A percentile compares a stretch with the other conserved stretches of the same genome.
phyloP scores from a whole-genome alignment of 2,888 invertebrate genomes.

The Catocala fraxini region DNA sequence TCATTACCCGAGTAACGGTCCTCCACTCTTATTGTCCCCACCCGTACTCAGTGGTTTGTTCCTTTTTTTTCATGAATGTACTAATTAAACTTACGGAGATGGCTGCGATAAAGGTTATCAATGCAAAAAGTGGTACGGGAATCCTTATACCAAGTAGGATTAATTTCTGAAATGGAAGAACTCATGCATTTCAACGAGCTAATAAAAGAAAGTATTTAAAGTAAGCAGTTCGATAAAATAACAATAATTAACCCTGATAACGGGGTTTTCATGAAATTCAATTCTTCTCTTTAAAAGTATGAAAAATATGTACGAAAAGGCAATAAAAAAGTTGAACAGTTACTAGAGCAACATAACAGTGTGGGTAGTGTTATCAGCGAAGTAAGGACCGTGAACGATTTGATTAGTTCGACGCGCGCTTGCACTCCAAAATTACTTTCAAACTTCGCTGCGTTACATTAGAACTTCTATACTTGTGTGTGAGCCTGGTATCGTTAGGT shows the following conservation, averaged over 20 bases:
- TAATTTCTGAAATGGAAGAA: not conserved
- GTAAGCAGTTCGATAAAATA: slow-evolving; percentile 6
- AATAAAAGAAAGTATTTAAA: not conserved
- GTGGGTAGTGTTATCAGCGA: slow-evolving; percentile 75
- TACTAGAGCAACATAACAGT: slow-evolving; percentile 71
- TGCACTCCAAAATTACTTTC: slow-evolving; percentile 85
- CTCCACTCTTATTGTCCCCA: slow-evolving; percentile 51
- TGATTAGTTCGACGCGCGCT: slow-evolving; percentile 84
- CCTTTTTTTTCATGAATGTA: slow-evolving; percentile 54
- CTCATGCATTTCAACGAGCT: no score
- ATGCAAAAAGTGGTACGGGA: slow-evolving; percentile 23
- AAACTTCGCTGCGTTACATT: slow-evolving; percentile 72
- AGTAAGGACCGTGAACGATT: slow-evolving; percentile 84
- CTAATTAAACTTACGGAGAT: slow-evolving; percentile 49
- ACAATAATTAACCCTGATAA: slow-evolving; percentile 7
- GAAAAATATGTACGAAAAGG: slow-evolving; percentile 39
- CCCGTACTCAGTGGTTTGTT: slow-evolving; percentile 47
- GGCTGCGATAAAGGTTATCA: slow-evolving; percentile 34
- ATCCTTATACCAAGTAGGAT: not conserved
- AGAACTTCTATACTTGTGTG: slow-evolving; percentile 68
- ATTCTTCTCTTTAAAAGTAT: slow-evolving; percentile 36
- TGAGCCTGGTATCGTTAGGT: slow-evolving; percentile 61
- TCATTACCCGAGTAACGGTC: slow-evolving; percentile 63
- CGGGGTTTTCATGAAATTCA: slow-evolving; percentile 25
- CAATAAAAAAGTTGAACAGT: slow-evolving; percentile 52